Evolutionary conservation across 2,113 vertebrate genomes (phyloP), one percentile per base, ranked within the genome.

Genomic region (Agelaius phoeniceus): DNA sequence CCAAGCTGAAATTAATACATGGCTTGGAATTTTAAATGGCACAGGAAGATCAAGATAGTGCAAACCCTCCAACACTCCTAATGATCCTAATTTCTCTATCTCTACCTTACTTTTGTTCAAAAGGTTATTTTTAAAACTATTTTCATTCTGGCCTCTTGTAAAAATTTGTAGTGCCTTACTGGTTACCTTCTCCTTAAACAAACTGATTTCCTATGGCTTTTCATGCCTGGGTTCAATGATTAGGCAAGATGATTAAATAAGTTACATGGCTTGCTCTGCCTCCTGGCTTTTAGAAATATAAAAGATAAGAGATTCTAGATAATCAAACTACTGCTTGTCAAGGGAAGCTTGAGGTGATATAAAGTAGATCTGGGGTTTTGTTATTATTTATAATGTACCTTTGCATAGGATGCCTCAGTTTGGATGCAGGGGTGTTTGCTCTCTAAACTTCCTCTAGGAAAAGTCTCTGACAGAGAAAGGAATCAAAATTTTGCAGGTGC

Each of bases 311-410:
- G 33, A 46, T 1, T 37, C 15, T 33, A 27, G 27, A 54, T 44
- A 57, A 61, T 48, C 21, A 67, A 43, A 58, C 17, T 54, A 8
- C 10, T 75, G 52, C 7, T 84, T 10, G 33, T 55, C 35, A 44
- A 62, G 37, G 33, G 31, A 91, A 66, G 6, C 6, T 31, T 39
- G 63, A 67, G 31, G 58, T 58, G 31, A 74, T 31, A 39, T 0
- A 28, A 15, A 8, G 8, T 10, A 12, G 44, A 66, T 31, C 12
- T 51, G 13, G 0, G 11, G 0, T 30, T 28, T 28, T 22, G 27
- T 18, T 65, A 16, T 39, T 66, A 14, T 69, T 54, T 61, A 37
- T 51, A 30, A 31, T 46, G 17, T 3, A 33, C 39, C 16, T 59
- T 31, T 39, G 26, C 4, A 2, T 12, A 12, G 43, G 30, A 39